Evolutionary conservation across 2,888 invertebrate species (phyloP).

Genomic region (Arge pagana): DNA sequence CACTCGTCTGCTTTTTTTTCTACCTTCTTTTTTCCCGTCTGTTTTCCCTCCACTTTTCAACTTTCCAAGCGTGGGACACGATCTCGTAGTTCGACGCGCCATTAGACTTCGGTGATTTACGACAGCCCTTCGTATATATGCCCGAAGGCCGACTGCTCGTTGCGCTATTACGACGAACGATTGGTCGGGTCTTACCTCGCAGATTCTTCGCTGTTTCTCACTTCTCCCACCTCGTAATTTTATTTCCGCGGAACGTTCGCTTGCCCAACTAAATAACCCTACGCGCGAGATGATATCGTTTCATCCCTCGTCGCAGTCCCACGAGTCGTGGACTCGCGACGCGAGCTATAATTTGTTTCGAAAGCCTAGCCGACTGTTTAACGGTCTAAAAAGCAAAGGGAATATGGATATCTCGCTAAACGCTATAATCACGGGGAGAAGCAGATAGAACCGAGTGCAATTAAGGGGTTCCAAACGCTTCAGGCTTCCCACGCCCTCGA

Average conservation of each 20-base stretch:
- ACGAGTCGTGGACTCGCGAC: conserved; percentile 3
- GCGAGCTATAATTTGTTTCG: conserved; percentile 5
- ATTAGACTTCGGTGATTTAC: conserved; percentile 12
- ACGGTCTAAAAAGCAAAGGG: conserved; percentile 17
- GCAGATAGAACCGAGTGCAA: conserved; percentile 39
- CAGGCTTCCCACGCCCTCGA: conserved; percentile 33
- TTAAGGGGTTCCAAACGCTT: conserved; percentile 45
- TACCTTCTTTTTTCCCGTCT: too few relatives aligned
- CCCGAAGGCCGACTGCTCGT: conserved; percentile 13
- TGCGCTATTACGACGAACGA: conserved; percentile 12
- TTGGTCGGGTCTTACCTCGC: neutral
- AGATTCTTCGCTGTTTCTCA: neutral
- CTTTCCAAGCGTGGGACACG: conserved; percentile 16
- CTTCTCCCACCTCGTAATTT: neutral
- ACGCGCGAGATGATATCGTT: conserved; percentile 7
- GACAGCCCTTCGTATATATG: neutral
- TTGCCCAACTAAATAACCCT: neutral
- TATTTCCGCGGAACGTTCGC: neutral
- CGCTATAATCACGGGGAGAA: conserved; percentile 30
- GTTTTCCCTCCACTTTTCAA: too few relatives aligned
- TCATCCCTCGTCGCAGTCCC: conserved; percentile 17
- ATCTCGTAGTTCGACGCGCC: neutral
- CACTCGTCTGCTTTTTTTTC: too few relatives aligned
- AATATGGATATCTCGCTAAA: conserved; percentile 31
- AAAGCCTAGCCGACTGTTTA: neutral